Percentiles rank a stretch among this genome's conserved stretches.
Conservation (phyloP, 2,797 vertebrate species). For the Anolis apletophallus region DNA sequence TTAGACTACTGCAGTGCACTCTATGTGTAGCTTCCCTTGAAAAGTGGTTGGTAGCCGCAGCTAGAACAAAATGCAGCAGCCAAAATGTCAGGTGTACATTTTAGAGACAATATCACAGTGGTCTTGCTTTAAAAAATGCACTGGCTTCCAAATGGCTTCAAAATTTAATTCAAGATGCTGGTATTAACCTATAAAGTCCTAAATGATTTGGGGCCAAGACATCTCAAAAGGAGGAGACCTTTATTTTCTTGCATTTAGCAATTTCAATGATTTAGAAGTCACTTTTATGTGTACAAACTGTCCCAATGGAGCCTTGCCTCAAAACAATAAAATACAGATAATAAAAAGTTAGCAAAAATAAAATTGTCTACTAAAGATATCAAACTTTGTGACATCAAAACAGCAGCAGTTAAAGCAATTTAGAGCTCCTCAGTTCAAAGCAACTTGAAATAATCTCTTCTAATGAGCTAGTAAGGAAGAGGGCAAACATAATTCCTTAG, state of each 20-base stretch:
- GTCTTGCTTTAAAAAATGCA: no score
- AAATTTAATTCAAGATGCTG: no score
- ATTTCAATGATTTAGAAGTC: not conserved
- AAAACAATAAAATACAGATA: not conserved
- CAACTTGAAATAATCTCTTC: not conserved
- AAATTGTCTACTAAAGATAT: not conserved
- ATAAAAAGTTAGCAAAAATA: not conserved
- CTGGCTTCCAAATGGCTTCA: no score
- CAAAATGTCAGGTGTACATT: no score
- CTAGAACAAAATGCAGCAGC: no score
- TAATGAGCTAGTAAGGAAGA: not conserved
- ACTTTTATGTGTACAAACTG: not conserved
- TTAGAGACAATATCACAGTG: no score
- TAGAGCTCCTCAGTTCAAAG: not conserved
- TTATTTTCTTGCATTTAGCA: not conserved
- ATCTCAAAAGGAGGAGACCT: no score
- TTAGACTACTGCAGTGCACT: no score
- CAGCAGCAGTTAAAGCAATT: not conserved
- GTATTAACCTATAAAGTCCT: no score
- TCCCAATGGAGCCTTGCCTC: not conserved
- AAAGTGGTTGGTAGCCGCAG: no score
- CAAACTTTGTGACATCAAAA: not conserved
- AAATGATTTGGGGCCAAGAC: no score
- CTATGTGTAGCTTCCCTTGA: no score
- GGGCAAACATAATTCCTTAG: not conserved